Base-by-base conservation (phyloP, 2,113 vertebrate genomes). In the Genyomyrus donnyi region DNA sequence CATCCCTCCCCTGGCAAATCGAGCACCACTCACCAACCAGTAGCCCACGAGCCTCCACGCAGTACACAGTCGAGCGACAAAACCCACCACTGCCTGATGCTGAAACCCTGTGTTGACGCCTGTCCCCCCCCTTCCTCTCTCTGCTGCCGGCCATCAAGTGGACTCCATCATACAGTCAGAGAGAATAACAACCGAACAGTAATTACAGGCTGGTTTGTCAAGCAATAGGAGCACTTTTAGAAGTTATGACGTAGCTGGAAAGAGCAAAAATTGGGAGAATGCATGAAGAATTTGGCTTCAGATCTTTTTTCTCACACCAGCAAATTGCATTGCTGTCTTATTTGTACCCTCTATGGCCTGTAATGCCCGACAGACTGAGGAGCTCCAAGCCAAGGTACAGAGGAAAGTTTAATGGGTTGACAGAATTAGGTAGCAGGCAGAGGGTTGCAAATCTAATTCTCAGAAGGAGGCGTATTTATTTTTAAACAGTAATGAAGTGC, bases 401-500 rank as follows among this genome's bases (percentile, higher is more conserved):
- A 0, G 45, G 50, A 84, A 89, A 80, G 88, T 52, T 74, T 52
- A 62, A 58, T 90, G 80, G 80, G 91, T 1, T 24, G 88, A 91
- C 70, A 90, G 45, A 24, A 91, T 92, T 58, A 90, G 77, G 21
- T 17, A 56, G 70, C 90, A 50, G 62, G 90, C 7, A 39, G 87
- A 88, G 90, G 90, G 90, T 80, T 91, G 58, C 93, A 62, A 58
- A 85, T 48, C 80, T 11, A 62, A 85, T 62, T 89, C 66, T 19
- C 56, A 56, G 52, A 85, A 91, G 85, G 70, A 90, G 90, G 1
- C 35, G 66, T 91, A 84, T 91, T 91, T 90, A 90, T 93, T 90
- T 92, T 90, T 74, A 83, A 35, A 87, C 35, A 42, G 88, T 89
- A 27, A 45, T 88, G 90, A 91, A 87, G 86, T 92, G 90, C 90